Conservation (phyloP, 2,797 vertebrate genomes). For the Sebastes taczanowskii region DNA sequence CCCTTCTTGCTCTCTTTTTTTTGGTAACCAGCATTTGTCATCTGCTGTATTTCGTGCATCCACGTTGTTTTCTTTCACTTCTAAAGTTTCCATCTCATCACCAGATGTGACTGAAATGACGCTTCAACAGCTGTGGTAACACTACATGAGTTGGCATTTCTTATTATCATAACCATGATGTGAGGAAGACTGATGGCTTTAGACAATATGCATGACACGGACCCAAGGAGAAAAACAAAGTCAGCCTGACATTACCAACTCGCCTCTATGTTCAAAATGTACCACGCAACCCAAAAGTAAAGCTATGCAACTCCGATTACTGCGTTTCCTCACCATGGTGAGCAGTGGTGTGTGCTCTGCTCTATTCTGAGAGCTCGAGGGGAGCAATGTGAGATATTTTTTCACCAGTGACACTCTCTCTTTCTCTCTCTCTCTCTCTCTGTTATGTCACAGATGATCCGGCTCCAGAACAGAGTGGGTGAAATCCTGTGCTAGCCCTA, state of each 20-base stretch:
- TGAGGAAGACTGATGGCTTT: background rate
- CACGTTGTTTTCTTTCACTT: background rate
- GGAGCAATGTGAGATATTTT: conserved; percentile 26
- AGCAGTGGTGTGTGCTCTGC: conserved; percentile 1
- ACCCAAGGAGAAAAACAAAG: conserved; percentile 41
- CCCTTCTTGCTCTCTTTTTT: background rate
- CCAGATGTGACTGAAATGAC: conserved; percentile 11
- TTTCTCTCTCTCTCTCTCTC: background rate
- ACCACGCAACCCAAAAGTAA: background rate
- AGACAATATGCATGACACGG: background rate
- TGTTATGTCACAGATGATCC: conserved; percentile 48
- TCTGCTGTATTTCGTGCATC: conserved; percentile 7
- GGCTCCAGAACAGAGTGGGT: conserved; percentile 2
- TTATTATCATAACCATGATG: background rate
- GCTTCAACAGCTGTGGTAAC: background rate
- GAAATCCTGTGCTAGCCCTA: conserved; percentile 12
- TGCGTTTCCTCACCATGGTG: conserved; percentile 18
- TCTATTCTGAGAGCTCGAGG: conserved; percentile 47
- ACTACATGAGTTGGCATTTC: background rate
- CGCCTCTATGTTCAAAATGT: background rate
- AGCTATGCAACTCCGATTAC: conserved; percentile 21
- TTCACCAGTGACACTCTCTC: background rate
- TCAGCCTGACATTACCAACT: conserved; percentile 1
- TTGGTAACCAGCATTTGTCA: background rate
- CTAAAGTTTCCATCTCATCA: conserved; percentile 10